These are phyloP conservation scores for Brachyistius frenatus DNA, from an alignment of 2,113 vertebrate genomes.

Conservation along the genomic window DNA sequence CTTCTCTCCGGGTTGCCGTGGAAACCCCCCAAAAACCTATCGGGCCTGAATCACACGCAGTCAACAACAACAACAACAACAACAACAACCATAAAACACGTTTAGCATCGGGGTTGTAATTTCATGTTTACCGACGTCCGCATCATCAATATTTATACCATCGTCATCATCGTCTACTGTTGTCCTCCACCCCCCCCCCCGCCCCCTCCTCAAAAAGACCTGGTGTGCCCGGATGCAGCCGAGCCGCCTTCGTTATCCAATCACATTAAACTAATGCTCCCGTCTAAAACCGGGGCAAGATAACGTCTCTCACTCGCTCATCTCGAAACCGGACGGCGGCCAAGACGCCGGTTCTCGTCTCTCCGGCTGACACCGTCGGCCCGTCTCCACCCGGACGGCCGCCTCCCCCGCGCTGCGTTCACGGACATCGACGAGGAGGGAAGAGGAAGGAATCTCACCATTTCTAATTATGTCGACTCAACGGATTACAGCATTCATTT, in stretches of 20 bases:
- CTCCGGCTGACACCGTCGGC: too few species aligned
- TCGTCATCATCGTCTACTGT: slow-evolving; percentile 46
- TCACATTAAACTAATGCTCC: slow-evolving; percentile 61
- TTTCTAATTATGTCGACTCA: slow-evolving; percentile 75
- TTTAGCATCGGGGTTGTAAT: slow-evolving; percentile 59
- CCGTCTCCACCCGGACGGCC: too few species aligned
- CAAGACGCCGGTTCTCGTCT: too few species aligned
- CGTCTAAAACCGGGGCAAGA: slow-evolving; percentile 58
- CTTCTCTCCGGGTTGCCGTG: slow-evolving; percentile 60
- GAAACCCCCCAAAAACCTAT: slow-evolving; percentile 60
- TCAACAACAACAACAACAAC: slow-evolving; percentile 1
- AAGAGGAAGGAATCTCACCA: slow-evolving; percentile 43
- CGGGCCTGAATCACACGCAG: slow-evolving; percentile 55
- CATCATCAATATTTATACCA: slow-evolving; percentile 70
- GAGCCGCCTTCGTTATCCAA: slow-evolving; percentile 59
- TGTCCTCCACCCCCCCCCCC: slow-evolving; percentile 54
- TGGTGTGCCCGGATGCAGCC: slow-evolving; percentile 45
- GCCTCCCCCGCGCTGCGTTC: not conserved
- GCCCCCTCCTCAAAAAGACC: too few species aligned
- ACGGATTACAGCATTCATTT: slow-evolving; percentile 72
- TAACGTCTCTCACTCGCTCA: slow-evolving; percentile 48
- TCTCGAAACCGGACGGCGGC: too few species aligned
- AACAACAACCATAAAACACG: slow-evolving; percentile 54
- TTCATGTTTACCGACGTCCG: slow-evolving; percentile 56
- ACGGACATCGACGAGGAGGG: slow-evolving; percentile 6